A percentile compares a stretch with the other conserved stretches of the same genome.
Conservation (phyloP, 2,797 vertebrate species). For the Dendrocincla fuliginosa region DNA sequence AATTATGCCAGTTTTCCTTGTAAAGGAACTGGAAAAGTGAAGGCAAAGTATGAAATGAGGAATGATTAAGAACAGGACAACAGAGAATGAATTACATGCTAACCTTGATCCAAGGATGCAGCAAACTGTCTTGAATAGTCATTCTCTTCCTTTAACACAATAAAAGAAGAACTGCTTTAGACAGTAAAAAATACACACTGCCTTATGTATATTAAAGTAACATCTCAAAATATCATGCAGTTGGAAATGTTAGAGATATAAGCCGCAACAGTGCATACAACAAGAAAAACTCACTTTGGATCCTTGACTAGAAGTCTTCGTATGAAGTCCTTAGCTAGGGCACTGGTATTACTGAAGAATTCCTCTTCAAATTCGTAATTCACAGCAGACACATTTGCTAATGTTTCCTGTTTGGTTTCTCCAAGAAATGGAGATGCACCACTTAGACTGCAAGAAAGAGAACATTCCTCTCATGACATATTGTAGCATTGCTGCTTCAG, state of each 20-base stretch:
- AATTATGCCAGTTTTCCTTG: not conserved
- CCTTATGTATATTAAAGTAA: not conserved
- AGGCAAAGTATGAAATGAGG: not conserved
- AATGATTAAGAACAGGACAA: not conserved
- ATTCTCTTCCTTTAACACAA: conserved; percentile 88
- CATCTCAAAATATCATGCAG: not conserved
- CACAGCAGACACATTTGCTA: conserved; percentile 96
- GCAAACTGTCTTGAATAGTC: conserved; percentile 95
- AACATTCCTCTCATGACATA: not conserved
- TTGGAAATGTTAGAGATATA: not conserved
- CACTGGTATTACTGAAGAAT: conserved; percentile 93
- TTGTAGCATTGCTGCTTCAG: not conserved
- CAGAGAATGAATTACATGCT: not conserved
- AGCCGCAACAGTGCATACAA: not conserved
- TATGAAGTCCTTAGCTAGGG: conserved; percentile 97
- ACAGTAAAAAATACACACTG: not conserved
- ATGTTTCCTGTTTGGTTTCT: conserved; percentile 96
- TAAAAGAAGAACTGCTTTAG: conserved; percentile 6
- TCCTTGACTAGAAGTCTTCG: conserved; percentile 93
- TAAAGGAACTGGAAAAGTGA: not conserved
- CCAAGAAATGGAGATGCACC: conserved; percentile 97
- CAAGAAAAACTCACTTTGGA: conserved; percentile 86
- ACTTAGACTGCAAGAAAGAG: conserved; percentile 83
- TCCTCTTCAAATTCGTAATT: conserved; percentile 97
- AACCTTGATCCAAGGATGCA: conserved; percentile 98